These are phyloP conservation scores for Corynorhinus townsendii DNA, from an alignment of 2,113 vertebrate genomes.

Conservation along the genomic window DNA sequence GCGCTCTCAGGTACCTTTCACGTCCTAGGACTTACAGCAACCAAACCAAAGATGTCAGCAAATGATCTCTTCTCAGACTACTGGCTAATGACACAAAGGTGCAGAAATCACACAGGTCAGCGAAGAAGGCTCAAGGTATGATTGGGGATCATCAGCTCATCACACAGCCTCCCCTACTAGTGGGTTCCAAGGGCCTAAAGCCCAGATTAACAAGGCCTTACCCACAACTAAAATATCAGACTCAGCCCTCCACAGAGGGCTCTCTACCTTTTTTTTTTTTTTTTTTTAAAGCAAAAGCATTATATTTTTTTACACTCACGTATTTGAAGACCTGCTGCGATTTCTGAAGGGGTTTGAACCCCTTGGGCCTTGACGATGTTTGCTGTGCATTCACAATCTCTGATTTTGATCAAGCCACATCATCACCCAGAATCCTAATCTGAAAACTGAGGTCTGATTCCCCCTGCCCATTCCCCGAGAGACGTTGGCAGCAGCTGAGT, in stretches of 20 bases:
- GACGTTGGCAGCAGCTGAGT: neutral
- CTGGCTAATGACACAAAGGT: neutral
- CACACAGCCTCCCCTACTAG: neutral
- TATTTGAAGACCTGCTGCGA: neutral
- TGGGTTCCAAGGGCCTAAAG: neutral
- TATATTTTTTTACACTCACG: neutral
- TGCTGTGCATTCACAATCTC: neutral
- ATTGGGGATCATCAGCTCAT: neutral
- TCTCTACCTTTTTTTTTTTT: neutral
- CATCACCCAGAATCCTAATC: neutral
- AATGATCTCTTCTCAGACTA: neutral
- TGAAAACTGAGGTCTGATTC: neutral
- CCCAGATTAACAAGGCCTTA: neutral
- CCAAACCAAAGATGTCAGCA: neutral
- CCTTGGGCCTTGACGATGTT: neutral
- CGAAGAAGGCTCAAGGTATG: neutral
- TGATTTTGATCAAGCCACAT: neutral
- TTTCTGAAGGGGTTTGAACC: neutral
- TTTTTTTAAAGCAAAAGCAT: neutral
- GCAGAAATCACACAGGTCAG: fast-evolving
- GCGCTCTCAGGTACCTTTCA: neutral
- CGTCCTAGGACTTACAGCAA: neutral
- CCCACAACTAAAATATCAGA: neutral
- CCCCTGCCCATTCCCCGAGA: neutral
- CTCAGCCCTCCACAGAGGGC: neutral